Percentiles rank a stretch among this genome's conserved stretches.
phyloP scores from a whole-genome alignment of 2,888 invertebrate species.

The Gasteruption jaculator region DNA sequence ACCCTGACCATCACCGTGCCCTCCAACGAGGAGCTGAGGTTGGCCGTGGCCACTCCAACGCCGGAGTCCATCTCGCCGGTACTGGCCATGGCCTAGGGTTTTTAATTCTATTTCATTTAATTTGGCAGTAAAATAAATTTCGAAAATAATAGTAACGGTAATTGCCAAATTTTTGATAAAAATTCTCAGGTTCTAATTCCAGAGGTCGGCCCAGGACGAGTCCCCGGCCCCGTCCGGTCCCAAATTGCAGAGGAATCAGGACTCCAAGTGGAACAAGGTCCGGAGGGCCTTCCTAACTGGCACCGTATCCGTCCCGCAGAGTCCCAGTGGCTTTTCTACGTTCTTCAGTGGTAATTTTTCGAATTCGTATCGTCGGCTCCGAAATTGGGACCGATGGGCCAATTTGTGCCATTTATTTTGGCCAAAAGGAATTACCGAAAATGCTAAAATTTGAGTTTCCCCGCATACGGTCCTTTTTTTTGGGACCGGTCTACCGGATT shows the following conservation, averaged over 20 bases:
- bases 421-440: too few species aligned
- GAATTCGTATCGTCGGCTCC: too few species aligned
- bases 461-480: too few species aligned
- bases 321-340: conserved; percentile 63
- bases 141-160: neutral
- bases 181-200: conserved; percentile 2
- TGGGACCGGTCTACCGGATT: too few species aligned
- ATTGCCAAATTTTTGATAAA: neutral
- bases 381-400: too few species aligned
- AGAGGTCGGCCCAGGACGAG: conserved; percentile 25
- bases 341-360: conserved; percentile 44
- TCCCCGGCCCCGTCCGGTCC: conserved; percentile 28
- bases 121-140: neutral
- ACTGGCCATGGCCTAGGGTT: conserved; percentile 24
- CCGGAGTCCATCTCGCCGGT: conserved; percentile 45
- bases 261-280: conserved; percentile 71
- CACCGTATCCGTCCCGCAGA: conserved; percentile 62
- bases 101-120: conserved; percentile 1
- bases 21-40: conserved; percentile 60
- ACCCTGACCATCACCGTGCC: conserved; percentile 60
- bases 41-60: conserved; percentile 40
- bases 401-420: too few species aligned
- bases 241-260: conserved; percentile 54
- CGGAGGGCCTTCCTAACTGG: conserved; percentile 68
- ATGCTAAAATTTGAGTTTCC: too few species aligned